phyloP scores from a whole-genome alignment of 2,113 vertebrate species.

The Fukomys damarensis region DNA sequence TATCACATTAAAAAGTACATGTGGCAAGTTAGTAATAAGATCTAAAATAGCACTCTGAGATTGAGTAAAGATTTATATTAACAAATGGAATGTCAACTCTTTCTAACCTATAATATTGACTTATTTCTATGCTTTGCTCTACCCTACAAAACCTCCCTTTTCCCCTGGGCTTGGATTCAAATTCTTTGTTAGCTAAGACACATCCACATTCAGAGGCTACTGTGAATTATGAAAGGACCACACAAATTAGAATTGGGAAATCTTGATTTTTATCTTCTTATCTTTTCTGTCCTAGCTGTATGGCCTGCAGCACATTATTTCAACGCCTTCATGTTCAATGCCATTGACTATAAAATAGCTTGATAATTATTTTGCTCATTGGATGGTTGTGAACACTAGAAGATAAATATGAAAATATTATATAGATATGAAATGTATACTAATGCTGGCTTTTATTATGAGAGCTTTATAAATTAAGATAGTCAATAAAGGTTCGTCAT shows the following conservation, averaged over 20 bases:
- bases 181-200: neutral
- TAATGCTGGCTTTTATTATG: neutral
- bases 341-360: neutral
- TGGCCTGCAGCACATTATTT: neutral
- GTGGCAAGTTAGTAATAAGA: neutral
- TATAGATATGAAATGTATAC: neutral
- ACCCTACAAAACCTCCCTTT: neutral
- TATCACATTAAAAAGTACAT: neutral
- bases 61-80: neutral
- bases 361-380: constrained; percentile 1
- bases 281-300: neutral
- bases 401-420: neutral
- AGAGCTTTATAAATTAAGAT: neutral
- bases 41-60: neutral
- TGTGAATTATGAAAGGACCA: neutral
- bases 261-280: constrained; percentile 37
- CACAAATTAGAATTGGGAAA: neutral
- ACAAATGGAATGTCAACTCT: neutral
- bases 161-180: neutral
- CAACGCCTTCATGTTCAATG: neutral
- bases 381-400: neutral
- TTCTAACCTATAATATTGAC: neutral
- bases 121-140: neutral
- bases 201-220: neutral
- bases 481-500: neutral